Base-by-base conservation (phyloP, 2,888 invertebrate species). In the Drosophila eohydei region DNA sequence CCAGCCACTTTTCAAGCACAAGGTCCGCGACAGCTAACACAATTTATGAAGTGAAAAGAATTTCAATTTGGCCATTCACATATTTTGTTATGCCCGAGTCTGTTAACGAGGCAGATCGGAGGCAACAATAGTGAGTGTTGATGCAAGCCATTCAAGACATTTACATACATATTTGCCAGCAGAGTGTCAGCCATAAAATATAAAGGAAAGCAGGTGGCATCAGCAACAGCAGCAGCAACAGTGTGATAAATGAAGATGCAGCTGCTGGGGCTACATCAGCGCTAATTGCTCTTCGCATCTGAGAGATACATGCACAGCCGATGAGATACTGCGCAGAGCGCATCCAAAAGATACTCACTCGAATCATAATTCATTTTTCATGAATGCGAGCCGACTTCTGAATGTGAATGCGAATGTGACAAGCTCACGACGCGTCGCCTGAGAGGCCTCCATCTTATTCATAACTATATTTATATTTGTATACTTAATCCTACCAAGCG, bases 211-310 rank as follows among this genome's bases (percentile, higher is more conserved):
- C 81, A 84, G 81, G 74, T 65, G 71, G 71, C 69, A 52, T 59
- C 30, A 51, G 26, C 59, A 63, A 44, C 16, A 43, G 60, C n/a
- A 54, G n/a, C 55, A 55, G 54, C 26, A 52, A 11, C 30, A n/a
- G 34, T 21, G 78, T 85, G 82, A 90, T 88, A 88, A 83, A 89
- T 90, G 89, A 81, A 87, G 83, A 78, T 78, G 78, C 90, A 90
- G 90, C 91, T 90, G 90, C 84, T 83, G 83, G 74, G 78, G 78
- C 86, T 80, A 88, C 86, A 89, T 88, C 88, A 88, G 81, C 80
- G 88, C 89, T 90, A 90, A 90, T 91, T 90, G 90, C 90, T 80
- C 76, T 55, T 65, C 60, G 71, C 74, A 74, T 44, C 66, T 78
- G 61, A 73, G 72, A 78, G 80, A 79, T 70, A 66, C 74, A 72